Evolutionary conservation across 2,113 vertebrate genomes (phyloP).

Genomic region (Mesembrinibis cayennensis): DNA sequence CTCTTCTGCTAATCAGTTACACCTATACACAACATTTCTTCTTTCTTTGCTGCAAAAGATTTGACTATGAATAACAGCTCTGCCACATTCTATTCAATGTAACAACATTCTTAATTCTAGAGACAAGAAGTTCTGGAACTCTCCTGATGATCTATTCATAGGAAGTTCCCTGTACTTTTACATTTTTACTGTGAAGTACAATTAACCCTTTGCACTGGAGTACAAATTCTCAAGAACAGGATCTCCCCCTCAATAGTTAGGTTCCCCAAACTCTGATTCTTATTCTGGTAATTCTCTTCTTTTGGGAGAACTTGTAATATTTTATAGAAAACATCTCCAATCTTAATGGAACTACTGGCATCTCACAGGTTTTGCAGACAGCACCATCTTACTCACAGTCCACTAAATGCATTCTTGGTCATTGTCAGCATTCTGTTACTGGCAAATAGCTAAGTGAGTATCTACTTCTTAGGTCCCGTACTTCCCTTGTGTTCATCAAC

Average conservation of each 20-base stretch:
- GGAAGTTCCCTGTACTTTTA: neutral
- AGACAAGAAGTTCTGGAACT: neutral
- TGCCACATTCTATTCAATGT: neutral
- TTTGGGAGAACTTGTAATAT: neutral
- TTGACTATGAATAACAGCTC: neutral
- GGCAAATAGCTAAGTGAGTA: neutral
- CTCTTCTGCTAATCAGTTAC: neutral
- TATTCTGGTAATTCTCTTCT: neutral
- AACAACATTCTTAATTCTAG: neutral
- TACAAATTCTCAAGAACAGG: neutral
- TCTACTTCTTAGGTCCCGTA: fast-evolving
- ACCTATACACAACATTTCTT: neutral
- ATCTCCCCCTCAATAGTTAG: neutral
- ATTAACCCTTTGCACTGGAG: neutral
- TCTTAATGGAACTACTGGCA: neutral
- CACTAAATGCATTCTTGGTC: neutral
- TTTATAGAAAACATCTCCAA: neutral
- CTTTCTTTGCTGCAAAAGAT: neutral
- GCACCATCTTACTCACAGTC: neutral
- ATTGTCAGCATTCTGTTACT: neutral
- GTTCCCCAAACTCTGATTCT: neutral
- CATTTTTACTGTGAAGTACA: neutral
- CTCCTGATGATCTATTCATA: neutral
- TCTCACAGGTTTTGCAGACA: neutral
- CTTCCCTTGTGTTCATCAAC: neutral